A percentile compares a stretch with the other conserved stretches of the same genome.
phyloP scores from a whole-genome alignment of 2,797 vertebrate species.

The Austrolebias charrua region DNA sequence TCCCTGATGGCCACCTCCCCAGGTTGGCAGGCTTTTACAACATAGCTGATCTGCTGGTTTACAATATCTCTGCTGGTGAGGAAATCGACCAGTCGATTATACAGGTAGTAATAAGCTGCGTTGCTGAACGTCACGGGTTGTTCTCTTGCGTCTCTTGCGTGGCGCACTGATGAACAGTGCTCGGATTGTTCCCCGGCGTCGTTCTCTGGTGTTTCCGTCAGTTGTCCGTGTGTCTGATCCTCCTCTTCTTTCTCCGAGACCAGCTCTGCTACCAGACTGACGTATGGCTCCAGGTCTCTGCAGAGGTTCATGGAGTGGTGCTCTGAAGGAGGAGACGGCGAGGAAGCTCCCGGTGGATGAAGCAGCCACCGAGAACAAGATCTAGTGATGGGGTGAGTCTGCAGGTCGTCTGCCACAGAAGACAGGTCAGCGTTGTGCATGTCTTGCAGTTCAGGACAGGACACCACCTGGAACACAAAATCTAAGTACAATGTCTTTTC shows the following conservation, averaged over 20 bases:
- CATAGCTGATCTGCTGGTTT: constrained; percentile 89
- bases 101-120: constrained; percentile 95
- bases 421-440: constrained; percentile 84
- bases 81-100: constrained; percentile 95
- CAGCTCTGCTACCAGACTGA: constrained; percentile 71
- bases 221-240: constrained; percentile 3
- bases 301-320: constrained; percentile 86
- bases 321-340: constrained; percentile 49
- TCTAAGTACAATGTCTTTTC: background rate
- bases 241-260: constrained; percentile 65
- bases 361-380: constrained; percentile 80
- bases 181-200: constrained; percentile 15
- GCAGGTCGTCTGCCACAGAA: constrained; percentile 77
- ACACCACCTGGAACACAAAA: constrained; percentile 80
- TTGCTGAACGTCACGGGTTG: constrained; percentile 86
- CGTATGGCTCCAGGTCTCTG: constrained; percentile 88
- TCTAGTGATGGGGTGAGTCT: constrained; percentile 87
- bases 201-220: constrained; percentile 6
- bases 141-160: constrained; percentile 57
- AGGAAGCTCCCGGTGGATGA: constrained; percentile 77
- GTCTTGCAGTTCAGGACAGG: constrained; percentile 90
- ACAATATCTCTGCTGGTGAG: constrained; percentile 93
- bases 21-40: constrained; percentile 91
- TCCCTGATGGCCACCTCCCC: constrained; percentile 97
- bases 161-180: constrained; percentile 10